Evolutionary conservation across 2,113 vertebrate species (phyloP).

Genomic region (Pseudopipra pipra): DNA sequence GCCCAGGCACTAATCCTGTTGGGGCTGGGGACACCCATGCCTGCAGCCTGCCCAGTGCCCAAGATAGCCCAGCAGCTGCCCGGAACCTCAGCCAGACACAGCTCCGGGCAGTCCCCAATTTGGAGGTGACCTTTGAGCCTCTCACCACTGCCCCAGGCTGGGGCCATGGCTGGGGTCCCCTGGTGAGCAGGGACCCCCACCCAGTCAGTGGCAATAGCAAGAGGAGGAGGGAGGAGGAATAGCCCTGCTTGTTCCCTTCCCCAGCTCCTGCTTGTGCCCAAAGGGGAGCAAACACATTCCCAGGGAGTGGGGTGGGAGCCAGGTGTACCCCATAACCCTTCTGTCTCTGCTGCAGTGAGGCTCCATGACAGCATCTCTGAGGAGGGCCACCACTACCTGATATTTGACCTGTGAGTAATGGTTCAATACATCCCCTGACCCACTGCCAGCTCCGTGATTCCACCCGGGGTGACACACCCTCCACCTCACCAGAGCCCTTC

Average conservation of each 20-base stretch:
- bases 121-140: constrained; percentile 27
- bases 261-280: neutral
- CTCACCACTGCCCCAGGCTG: neutral
- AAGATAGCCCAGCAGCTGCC: constrained; percentile 43
- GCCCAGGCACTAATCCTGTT: neutral
- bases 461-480: rapidly evolving
- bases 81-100: neutral
- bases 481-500: neutral
- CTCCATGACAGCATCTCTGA: constrained; percentile 84
- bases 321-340: neutral
- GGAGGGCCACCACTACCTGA: constrained; percentile 84
- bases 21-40: neutral
- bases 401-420: constrained; percentile 86
- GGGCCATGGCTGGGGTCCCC: neutral
- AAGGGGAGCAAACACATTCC: neutral
- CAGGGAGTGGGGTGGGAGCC: rapidly evolving
- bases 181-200: neutral
- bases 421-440: neutral
- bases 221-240: neutral
- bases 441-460: rapidly evolving
- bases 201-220: neutral
- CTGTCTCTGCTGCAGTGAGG: constrained; percentile 71
- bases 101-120: neutral
- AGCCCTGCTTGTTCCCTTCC: neutral
- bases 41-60: neutral